phyloP scores from a whole-genome alignment of 2,888 invertebrate genomes.

The Orthosia gracilis region DNA sequence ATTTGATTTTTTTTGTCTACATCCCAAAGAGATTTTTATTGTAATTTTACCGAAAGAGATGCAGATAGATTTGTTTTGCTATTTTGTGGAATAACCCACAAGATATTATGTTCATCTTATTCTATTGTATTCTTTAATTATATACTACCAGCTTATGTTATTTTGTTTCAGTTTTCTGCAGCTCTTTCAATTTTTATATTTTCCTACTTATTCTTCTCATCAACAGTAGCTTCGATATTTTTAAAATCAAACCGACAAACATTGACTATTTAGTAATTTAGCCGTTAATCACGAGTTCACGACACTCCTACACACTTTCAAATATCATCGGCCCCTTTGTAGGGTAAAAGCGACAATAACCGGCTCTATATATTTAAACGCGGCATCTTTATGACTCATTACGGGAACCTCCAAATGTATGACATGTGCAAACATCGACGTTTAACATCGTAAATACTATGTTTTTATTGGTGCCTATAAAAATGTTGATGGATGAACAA shows the following conservation, averaged over 20 bases:
- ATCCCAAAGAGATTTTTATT: not conserved
- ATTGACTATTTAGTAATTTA: slow-evolving; percentile 12
- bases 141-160: not conserved
- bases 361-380: slow-evolving; percentile 64
- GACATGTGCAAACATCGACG: slow-evolving; percentile 82
- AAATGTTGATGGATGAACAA: slow-evolving; percentile 76
- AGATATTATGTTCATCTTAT: not conserved
- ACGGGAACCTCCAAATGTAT: slow-evolving; percentile 68
- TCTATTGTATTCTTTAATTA: not conserved
- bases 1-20: too few species aligned
- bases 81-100: not conserved
- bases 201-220: not conserved
- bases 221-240: not conserved
- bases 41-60: not conserved
- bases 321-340: slow-evolving; percentile 54
- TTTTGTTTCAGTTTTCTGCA: too few species aligned
- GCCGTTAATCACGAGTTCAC: slow-evolving; percentile 33
- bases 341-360: slow-evolving; percentile 74
- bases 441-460: slow-evolving; percentile 74
- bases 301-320: slow-evolving; percentile 41
- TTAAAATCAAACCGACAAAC: slow-evolving; percentile 18
- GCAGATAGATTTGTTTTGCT: not conserved
- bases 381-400: slow-evolving; percentile 83
- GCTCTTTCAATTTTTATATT: not conserved
- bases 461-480: slow-evolving; percentile 81